phyloP scores from a whole-genome alignment of 2,113 vertebrate genomes.

The Rhadina sibilatrix region DNA sequence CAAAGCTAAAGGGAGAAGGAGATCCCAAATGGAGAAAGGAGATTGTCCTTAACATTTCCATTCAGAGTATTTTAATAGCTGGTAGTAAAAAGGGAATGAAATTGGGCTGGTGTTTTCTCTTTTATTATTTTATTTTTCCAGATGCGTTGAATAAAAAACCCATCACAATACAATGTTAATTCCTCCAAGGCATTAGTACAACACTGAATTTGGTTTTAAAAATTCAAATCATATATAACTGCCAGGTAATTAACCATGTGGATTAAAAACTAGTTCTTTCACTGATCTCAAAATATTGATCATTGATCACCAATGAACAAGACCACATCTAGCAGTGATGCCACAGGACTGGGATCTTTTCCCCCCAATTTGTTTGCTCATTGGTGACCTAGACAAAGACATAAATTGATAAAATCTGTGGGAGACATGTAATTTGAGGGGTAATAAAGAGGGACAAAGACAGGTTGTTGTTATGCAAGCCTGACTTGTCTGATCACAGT shows the following conservation, averaged over 20 bases:
- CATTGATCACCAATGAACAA: neutral
- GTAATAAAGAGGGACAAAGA: neutral
- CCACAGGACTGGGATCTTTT: neutral
- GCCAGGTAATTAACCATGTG: neutral
- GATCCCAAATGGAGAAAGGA: neutral
- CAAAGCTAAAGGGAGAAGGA: neutral
- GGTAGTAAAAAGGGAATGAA: neutral
- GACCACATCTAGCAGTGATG: rapidly evolving
- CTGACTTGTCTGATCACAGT: neutral
- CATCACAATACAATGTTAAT: neutral
- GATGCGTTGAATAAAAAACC: neutral
- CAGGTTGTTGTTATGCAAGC: neutral
- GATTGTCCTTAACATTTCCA: neutral
- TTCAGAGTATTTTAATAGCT: neutral
- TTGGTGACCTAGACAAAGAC: neutral
- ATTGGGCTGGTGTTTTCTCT: neutral
- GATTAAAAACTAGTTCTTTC: neutral
- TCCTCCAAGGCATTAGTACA: neutral
- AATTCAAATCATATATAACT: neutral
- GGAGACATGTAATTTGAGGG: neutral
- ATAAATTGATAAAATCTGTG: neutral
- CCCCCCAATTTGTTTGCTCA: neutral
- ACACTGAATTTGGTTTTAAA: neutral
- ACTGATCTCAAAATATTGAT: neutral
- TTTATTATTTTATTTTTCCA: neutral